Conservation (phyloP, 1,140 invertebrate genomes). For the Nixonia krombeini region DNA sequence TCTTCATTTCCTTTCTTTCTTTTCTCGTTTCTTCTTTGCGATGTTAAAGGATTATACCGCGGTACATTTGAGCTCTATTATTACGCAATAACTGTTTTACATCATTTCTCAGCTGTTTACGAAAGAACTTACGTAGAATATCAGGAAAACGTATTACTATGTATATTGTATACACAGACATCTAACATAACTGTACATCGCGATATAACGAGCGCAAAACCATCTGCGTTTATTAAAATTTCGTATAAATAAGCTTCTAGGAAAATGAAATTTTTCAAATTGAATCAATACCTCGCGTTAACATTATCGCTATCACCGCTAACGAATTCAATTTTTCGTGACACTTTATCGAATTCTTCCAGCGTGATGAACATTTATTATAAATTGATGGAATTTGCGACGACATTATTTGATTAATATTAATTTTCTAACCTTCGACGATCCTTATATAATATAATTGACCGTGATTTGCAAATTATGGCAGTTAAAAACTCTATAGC, state of each 20-base stretch:
- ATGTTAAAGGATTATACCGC: slow-evolving; percentile 8
- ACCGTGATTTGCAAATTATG: too few relatives aligned
- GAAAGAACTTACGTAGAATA: slow-evolving; percentile 1
- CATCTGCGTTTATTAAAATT: slow-evolving; percentile 7
- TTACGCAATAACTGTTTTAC: slow-evolving; percentile 21
- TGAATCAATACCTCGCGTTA: neutral
- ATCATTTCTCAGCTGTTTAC: slow-evolving; percentile 11
- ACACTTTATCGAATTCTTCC: too few relatives aligned
- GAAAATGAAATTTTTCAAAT: neutral
- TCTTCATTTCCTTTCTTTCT: slow-evolving; percentile 16
- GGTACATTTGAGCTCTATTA: slow-evolving; percentile 22
- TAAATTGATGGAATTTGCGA: too few relatives aligned
- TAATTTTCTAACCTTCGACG: neutral
- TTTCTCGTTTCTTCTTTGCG: slow-evolving; percentile 12
- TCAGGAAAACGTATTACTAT: slow-evolving; percentile 17
- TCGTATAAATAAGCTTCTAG: slow-evolving; percentile 11
- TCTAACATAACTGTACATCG: neutral
- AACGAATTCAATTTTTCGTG: too few relatives aligned
- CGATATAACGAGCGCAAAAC: neutral
- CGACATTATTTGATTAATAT: neutral
- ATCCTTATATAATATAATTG: too few relatives aligned
- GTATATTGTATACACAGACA: neutral
- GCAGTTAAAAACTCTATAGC: too few relatives aligned
- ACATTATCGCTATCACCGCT: neutral
- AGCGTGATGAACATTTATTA: too few relatives aligned